Evolutionary conservation across 2,797 vertebrate species (phyloP).

Genomic region (Hippocampus kuda): DNA sequence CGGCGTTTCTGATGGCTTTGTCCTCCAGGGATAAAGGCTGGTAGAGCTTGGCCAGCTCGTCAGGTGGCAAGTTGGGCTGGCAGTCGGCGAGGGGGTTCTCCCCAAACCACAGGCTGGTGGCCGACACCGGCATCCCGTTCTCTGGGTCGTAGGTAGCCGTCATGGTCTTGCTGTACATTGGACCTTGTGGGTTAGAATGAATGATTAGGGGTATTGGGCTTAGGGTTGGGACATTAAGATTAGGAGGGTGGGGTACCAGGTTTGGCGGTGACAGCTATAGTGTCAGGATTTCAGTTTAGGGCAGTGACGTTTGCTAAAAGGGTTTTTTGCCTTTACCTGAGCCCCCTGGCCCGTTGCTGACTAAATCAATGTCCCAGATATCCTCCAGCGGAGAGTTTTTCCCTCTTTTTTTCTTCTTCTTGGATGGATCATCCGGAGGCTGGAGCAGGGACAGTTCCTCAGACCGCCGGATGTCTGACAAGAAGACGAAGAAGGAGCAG

Average conservation of each 20-base stretch:
- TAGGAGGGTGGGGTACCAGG: too few species aligned
- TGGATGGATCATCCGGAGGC: constrained; percentile 69
- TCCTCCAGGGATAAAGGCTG: constrained; percentile 78
- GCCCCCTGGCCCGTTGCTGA: constrained; percentile 67
- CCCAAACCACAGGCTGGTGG: constrained; percentile 86
- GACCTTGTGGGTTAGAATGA: constrained; percentile 50
- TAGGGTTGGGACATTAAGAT: too few species aligned
- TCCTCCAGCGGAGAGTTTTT: constrained; percentile 76
- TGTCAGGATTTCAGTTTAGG: not conserved
- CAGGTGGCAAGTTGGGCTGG: constrained; percentile 69
- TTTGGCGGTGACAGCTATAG: too few species aligned
- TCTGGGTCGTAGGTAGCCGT: constrained; percentile 82
- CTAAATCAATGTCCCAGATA: constrained; percentile 75
- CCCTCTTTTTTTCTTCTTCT: constrained; percentile 92
- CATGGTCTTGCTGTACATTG: constrained; percentile 91
- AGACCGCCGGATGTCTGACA: constrained; percentile 82
- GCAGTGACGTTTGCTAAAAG: not conserved
- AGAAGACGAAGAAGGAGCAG: not conserved
- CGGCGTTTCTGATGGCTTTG: constrained; percentile 80
- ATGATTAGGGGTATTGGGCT: too few species aligned
- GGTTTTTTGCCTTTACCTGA: constrained; percentile 44
- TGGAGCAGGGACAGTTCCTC: constrained; percentile 91
- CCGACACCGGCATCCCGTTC: constrained; percentile 77
- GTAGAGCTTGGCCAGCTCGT: constrained; percentile 79
- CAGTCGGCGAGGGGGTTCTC: constrained; percentile 75